phyloP scores from a whole-genome alignment of 92 coral and sea anemone species.

The Actinernus sp. region DNA sequence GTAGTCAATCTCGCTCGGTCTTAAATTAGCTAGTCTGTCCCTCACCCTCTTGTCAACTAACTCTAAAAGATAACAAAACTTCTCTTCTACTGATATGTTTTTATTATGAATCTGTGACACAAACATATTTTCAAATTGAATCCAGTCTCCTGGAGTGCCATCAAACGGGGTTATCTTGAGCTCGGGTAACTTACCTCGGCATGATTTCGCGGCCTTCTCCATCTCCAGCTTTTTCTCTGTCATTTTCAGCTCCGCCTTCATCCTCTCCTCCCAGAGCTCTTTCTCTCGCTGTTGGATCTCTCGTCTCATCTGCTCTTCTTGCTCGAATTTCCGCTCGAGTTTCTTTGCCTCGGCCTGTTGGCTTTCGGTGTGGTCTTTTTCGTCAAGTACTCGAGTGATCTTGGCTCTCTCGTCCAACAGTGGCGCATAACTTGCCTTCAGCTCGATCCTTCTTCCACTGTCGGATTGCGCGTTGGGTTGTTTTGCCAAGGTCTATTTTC shows the following conservation, averaged over 20 bases:
- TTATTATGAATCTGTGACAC: conserved; percentile 44
- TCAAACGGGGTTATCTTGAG: conserved; percentile 56
- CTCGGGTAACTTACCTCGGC: conserved; percentile 32
- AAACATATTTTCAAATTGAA: conserved; percentile 66
- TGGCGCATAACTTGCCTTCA: conserved; percentile 7
- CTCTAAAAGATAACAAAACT: conserved; percentile 64
- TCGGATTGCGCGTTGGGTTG: conserved; percentile 40
- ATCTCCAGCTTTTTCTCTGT: conserved; percentile 51
- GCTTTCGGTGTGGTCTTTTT: conserved; percentile 4
- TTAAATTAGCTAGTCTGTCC: conserved; percentile 40
- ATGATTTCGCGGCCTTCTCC: conserved; percentile 31
- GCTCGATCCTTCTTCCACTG: conserved; percentile 56
- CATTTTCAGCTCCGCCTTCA: conserved; percentile 33
- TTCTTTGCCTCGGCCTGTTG: conserved; percentile 28
- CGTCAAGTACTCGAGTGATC: conserved; percentile 20
- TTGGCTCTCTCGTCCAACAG: conserved; percentile 4
- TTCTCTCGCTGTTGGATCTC: conserved; percentile 47
- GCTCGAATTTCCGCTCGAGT: conserved; percentile 29
- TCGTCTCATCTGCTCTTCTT: conserved; percentile 44
- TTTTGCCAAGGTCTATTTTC: conserved; percentile 24
- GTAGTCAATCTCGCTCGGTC: conserved; percentile 50
- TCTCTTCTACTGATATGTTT: conserved; percentile 59
- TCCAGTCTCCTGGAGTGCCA: conserved; percentile 64
- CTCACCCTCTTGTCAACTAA: conserved; percentile 54
- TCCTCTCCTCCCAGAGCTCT: conserved; percentile 45